Evolutionary conservation across 2,888 invertebrate genomes (phyloP).

Genomic region (Lithophane ornitopus): DNA sequence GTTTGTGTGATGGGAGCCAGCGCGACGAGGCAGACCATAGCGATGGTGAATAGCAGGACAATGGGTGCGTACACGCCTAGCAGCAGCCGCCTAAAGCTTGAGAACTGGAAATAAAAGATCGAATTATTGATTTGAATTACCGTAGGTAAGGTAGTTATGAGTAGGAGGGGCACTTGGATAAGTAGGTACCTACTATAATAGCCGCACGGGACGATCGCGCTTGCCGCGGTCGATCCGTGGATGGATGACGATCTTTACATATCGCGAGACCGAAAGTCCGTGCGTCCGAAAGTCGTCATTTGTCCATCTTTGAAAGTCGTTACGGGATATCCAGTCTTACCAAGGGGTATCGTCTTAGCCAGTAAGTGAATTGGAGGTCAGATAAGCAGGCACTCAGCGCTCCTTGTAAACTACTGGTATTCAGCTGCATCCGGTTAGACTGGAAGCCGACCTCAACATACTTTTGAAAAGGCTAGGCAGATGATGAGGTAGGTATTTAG

Average conservation of each 20-base stretch:
- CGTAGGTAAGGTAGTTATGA: no score
- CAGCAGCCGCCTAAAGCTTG: constrained; percentile 94
- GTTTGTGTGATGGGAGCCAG: constrained; percentile 94
- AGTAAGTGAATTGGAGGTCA: not conserved
- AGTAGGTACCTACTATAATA: no score
- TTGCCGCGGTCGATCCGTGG: no score
- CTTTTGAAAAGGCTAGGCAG: no score
- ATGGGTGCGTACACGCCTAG: constrained; percentile 95
- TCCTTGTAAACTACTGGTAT: not conserved
- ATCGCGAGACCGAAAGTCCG: no score
- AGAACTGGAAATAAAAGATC: constrained; percentile 91
- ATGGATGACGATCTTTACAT: not conserved
- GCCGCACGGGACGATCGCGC: not conserved
- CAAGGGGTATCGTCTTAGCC: not conserved
- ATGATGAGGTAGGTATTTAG: no score
- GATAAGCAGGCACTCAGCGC: not conserved
- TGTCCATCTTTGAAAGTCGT: not conserved
- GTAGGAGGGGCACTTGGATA: no score
- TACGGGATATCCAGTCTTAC: not conserved
- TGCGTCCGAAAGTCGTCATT: no score
- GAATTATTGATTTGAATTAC: constrained; percentile 6
- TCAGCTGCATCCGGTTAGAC: no score
- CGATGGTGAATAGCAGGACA: constrained; percentile 92
- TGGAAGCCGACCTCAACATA: no score
- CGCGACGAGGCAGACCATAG: constrained; percentile 94